Evolutionary conservation across 2,113 vertebrate genomes (phyloP).

Genomic region (Tenebrosternarchus preto): DNA sequence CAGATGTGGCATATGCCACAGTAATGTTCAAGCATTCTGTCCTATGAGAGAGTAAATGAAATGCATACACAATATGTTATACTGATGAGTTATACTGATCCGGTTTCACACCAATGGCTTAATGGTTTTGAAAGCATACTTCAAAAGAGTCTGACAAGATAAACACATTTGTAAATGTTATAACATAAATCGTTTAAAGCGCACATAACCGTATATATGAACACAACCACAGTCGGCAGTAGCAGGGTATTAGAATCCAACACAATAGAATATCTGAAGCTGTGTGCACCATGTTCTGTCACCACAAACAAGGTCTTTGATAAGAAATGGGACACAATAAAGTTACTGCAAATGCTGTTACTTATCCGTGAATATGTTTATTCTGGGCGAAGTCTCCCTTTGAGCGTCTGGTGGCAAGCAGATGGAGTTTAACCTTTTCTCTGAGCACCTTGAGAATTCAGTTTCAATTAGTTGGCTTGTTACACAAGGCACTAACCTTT

Average conservation of each 20-base stretch:
- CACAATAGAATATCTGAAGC: neutral
- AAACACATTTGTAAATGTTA: neutral
- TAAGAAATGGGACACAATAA: neutral
- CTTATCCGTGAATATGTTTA: conserved; percentile 1
- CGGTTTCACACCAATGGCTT: neutral
- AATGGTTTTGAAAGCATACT: neutral
- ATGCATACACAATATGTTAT: neutral
- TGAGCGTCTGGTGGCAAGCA: conserved; percentile 26
- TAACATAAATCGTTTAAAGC: neutral
- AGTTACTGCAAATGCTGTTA: neutral
- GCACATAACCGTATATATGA: neutral
- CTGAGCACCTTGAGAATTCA: conserved; percentile 23
- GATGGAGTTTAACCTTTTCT: conserved; percentile 47
- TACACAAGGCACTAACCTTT: conserved; percentile 41
- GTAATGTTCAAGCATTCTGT: neutral
- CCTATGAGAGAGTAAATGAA: neutral
- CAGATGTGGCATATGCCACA: neutral
- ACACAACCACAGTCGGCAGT: neutral
- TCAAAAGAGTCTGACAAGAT: neutral
- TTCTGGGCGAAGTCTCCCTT: conserved; percentile 10
- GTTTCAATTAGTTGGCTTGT: conserved; percentile 42
- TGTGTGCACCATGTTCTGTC: neutral
- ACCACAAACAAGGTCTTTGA: neutral
- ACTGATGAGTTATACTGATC: neutral
- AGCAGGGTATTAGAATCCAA: too few species aligned